Evolutionary conservation across 1,140 invertebrate species (phyloP).

Genomic region (Drosophila repletoides): DNA sequence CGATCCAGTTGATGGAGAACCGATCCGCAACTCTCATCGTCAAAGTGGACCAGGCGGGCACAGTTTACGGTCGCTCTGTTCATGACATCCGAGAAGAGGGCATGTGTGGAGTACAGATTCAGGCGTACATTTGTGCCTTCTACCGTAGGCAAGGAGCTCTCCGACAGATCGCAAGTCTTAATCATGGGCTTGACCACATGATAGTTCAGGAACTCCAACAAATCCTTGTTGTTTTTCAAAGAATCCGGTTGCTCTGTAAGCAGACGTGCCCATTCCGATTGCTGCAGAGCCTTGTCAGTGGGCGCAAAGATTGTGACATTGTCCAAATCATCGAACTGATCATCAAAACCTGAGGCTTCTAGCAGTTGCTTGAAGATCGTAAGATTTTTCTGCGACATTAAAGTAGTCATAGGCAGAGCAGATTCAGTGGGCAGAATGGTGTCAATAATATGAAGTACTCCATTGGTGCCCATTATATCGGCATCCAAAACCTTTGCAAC

Average conservation of each 20-base stretch:
- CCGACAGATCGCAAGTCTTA: slow-evolving; percentile 83
- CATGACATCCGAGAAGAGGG: slow-evolving; percentile 83
- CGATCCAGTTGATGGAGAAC: slow-evolving; percentile 85
- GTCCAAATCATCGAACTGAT: slow-evolving; percentile 84
- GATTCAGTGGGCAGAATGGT: slow-evolving; percentile 85
- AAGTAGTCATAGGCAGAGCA: slow-evolving; percentile 82
- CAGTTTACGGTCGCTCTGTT: slow-evolving; percentile 86
- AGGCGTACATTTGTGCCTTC: slow-evolving; percentile 83
- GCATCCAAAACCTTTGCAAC: slow-evolving; percentile 82
- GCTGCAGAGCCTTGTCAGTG: slow-evolving; percentile 85
- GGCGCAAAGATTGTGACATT: slow-evolving; percentile 87
- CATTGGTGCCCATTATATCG: slow-evolving; percentile 86
- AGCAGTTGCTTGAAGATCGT: slow-evolving; percentile 83
- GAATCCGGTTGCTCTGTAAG: slow-evolving; percentile 81
- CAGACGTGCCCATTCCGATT: slow-evolving; percentile 75
- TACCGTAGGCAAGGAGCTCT: slow-evolving; percentile 83
- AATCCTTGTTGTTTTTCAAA: slow-evolving; percentile 78
- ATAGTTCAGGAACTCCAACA: slow-evolving; percentile 84
- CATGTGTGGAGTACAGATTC: slow-evolving; percentile 85
- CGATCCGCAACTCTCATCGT: slow-evolving; percentile 86
- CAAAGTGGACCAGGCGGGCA: slow-evolving; percentile 84
- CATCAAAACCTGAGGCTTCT: slow-evolving; percentile 84
- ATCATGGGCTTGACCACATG: slow-evolving; percentile 84
- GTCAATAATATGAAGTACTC: slow-evolving; percentile 88
- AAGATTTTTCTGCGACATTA: slow-evolving; percentile 83